Percentiles rank a stretch among this genome's conserved stretches.
Conservation (phyloP, 2,888 invertebrate genomes). For the Hermaeophaga mercurialis region DNA sequence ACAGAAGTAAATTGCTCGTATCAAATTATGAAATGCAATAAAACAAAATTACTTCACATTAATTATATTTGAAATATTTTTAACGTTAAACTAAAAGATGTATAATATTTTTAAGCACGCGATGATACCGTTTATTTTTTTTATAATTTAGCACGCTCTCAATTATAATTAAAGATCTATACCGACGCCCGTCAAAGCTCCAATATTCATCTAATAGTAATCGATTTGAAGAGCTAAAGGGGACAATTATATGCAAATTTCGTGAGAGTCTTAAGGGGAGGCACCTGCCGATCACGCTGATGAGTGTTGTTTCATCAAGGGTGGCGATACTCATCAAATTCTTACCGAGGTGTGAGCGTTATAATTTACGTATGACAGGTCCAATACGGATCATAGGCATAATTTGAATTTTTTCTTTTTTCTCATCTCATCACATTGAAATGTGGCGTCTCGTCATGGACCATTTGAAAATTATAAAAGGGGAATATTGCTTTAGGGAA, state of each 20-base stretch:
- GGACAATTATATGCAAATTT: slow-evolving; percentile 30
- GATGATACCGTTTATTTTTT: slow-evolving; percentile 1
- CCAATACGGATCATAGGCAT: slow-evolving; percentile 9
- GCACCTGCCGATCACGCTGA: slow-evolving; percentile 8
- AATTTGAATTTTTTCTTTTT: slow-evolving; percentile 18
- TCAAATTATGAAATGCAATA: no score
- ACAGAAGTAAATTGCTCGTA: no score
- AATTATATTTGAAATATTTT: no score
- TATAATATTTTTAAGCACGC: background rate
- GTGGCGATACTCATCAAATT: slow-evolving; percentile 38
- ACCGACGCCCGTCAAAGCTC: slow-evolving; percentile 14
- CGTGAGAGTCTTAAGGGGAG: slow-evolving; percentile 6
- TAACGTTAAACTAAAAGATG: no score
- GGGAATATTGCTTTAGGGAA: slow-evolving; percentile 11
- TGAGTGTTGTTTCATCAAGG: slow-evolving; percentile 33
- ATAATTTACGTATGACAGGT: slow-evolving; percentile 34
- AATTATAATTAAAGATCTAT: slow-evolving; percentile 10
- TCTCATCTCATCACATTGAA: slow-evolving; percentile 6
- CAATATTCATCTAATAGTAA: slow-evolving; percentile 11
- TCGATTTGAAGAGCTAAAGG: slow-evolving; percentile 10
- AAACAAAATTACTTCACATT: no score
- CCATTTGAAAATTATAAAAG: slow-evolving; percentile 16
- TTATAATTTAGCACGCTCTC: slow-evolving; percentile 14
- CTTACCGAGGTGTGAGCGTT: slow-evolving; percentile 37
- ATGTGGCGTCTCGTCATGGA: slow-evolving; percentile 9